Percentiles rank a stretch among this genome's conserved stretches.
phyloP scores from a whole-genome alignment of 1,140 invertebrate genomes.

The Drosophila eugracilis region DNA sequence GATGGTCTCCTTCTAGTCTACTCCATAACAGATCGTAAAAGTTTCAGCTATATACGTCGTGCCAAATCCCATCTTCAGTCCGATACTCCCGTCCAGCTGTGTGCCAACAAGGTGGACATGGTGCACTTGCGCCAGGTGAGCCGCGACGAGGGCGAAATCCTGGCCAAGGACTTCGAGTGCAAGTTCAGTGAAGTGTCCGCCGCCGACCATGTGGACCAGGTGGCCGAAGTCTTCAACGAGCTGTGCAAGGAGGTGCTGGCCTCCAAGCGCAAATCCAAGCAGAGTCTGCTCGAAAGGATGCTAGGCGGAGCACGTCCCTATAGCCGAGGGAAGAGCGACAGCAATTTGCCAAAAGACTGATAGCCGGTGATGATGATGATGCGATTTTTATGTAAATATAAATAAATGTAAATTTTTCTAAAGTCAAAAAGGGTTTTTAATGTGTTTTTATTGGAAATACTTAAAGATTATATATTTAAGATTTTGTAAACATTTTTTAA shows the following conservation, averaged over 20 bases:
- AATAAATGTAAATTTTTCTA: conserved; percentile 56
- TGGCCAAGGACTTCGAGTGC: conserved; percentile 94
- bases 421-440: too few relatives aligned
- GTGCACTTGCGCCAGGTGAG: conserved; percentile 95
- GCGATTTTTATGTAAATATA: conserved; percentile 44
- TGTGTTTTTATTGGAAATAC: too few relatives aligned
- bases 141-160: conserved; percentile 93
- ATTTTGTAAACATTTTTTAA: not conserved
- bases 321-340: conserved; percentile 93
- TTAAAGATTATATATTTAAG: too few relatives aligned
- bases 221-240: conserved; percentile 93
- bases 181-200: conserved; percentile 95
- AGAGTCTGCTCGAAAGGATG: conserved; percentile 92
- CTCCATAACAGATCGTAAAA: conserved; percentile 94
- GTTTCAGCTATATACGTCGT: conserved; percentile 93
- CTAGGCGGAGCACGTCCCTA: conserved; percentile 90
- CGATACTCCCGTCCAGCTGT: conserved; percentile 88
- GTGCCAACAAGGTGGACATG: conserved; percentile 96
- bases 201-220: conserved; percentile 92
- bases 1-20: conserved; percentile 95
- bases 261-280: conserved; percentile 92
- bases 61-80: conserved; percentile 90
- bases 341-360: conserved; percentile 92
- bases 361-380: conserved; percentile 36
- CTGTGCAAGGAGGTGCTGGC: conserved; percentile 92